These are phyloP conservation scores for Phymatocera aterrima DNA, from an alignment of 2,888 invertebrate species.

Conservation along the genomic window DNA sequence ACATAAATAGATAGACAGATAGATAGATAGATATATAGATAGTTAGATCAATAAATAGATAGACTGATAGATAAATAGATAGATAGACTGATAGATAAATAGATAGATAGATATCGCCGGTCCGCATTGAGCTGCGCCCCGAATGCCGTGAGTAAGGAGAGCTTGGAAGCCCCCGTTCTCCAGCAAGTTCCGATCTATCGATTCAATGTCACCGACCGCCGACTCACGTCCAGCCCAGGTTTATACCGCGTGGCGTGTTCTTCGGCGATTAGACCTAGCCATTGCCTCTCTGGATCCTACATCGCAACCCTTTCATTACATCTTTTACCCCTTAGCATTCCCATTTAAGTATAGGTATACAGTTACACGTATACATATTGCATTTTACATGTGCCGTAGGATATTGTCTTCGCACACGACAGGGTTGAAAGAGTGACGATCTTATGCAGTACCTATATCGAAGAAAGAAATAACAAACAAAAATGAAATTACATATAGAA, in stretches of 20 bases:
- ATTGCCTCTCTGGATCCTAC: background rate
- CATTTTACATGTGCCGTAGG: background rate
- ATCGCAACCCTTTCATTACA: slow-evolving; percentile 13
- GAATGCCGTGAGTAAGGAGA: background rate
- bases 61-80: background rate
- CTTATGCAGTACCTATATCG: no score
- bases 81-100: background rate
- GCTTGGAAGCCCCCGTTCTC: background rate
- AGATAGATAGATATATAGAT: background rate
- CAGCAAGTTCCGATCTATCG: slow-evolving; percentile 49
- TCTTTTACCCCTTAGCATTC: slow-evolving; percentile 4
- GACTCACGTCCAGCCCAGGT: slow-evolving; percentile 44
- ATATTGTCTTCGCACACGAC: no score
- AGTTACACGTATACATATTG: background rate
- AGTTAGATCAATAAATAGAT: background rate
- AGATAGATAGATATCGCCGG: no score
- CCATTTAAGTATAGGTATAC: background rate
- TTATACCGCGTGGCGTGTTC: slow-evolving; percentile 20
- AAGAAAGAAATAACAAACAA: no score
- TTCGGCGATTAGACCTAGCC: slow-evolving; percentile 13
- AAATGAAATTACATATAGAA: no score
- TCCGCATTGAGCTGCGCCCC: background rate
- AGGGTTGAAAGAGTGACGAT: no score
- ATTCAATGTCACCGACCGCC: slow-evolving; percentile 60
- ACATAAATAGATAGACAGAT: background rate